Conservation (phyloP, 2,113 vertebrate genomes). For the Barbus barbus region DNA sequence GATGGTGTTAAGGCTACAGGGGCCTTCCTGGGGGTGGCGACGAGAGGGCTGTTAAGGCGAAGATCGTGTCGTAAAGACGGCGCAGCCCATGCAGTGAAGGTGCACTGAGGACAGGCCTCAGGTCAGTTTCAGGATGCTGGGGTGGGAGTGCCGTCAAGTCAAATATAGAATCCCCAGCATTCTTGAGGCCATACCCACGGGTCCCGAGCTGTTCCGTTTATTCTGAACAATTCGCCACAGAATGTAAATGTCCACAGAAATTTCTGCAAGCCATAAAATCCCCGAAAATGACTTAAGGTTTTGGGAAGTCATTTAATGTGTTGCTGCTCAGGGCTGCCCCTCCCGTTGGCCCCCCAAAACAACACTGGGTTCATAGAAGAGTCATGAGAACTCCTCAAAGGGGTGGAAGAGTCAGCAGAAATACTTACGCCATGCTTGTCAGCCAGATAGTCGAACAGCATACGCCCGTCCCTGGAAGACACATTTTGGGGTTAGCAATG, state of each 20-base stretch:
- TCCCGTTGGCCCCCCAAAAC: slow-evolving; percentile 65
- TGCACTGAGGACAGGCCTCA: slow-evolving; percentile 71
- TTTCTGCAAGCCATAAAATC: slow-evolving; percentile 79
- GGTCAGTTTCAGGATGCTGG: slow-evolving; percentile 70
- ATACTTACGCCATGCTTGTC: slow-evolving; percentile 93
- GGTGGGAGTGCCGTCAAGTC: slow-evolving; percentile 69
- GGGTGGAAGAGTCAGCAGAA: slow-evolving; percentile 68
- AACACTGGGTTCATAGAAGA: slow-evolving; percentile 72
- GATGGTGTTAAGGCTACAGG: slow-evolving; percentile 35
- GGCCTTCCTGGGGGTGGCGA: slow-evolving; percentile 26
- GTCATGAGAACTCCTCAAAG: slow-evolving; percentile 74
- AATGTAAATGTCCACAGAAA: slow-evolving; percentile 78
- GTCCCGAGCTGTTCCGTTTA: slow-evolving; percentile 73
- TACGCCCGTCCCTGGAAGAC: slow-evolving; percentile 85
- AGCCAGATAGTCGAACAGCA: slow-evolving; percentile 95
- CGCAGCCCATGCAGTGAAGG: slow-evolving; percentile 57
- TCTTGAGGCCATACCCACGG: slow-evolving; percentile 77
- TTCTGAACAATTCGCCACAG: slow-evolving; percentile 79
- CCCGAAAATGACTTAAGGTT: slow-evolving; percentile 78
- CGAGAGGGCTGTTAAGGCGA: slow-evolving; percentile 39
- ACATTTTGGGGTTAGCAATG: slow-evolving; percentile 59
- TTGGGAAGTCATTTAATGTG: slow-evolving; percentile 76
- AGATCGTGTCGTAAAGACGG: slow-evolving; percentile 25
- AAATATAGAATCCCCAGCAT: slow-evolving; percentile 78
- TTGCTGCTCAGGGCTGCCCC: slow-evolving; percentile 62